Percentiles rank a stretch among this genome's conserved stretches.
Conservation (phyloP, 2,113 vertebrate genomes). For the Scalopus aquaticus region DNA sequence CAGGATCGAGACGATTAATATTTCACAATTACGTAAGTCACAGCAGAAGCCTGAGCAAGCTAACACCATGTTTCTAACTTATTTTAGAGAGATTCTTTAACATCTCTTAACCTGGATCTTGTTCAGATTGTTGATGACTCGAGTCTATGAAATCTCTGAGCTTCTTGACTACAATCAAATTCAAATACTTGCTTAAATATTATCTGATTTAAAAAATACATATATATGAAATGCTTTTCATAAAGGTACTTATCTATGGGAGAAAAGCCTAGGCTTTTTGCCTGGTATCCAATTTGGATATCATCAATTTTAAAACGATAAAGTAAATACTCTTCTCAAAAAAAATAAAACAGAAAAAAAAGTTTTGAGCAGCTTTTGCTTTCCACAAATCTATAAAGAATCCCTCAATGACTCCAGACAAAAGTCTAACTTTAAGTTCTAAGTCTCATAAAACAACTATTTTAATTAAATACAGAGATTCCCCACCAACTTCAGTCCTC, state of each 20-base stretch:
- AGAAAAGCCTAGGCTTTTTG: background rate
- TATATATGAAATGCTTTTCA: slow-evolving; percentile 17
- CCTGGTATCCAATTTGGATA: background rate
- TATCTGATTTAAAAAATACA: background rate
- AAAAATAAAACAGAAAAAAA: slow-evolving; percentile 20
- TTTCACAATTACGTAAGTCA: background rate
- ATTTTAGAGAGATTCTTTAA: background rate
- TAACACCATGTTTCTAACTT: background rate
- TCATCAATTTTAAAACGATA: slow-evolving; percentile 35
- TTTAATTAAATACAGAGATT: slow-evolving; percentile 73
- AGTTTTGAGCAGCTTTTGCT: background rate
- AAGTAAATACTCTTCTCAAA: background rate
- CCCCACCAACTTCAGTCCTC: slow-evolving; percentile 38
- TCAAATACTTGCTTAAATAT: slow-evolving; percentile 8
- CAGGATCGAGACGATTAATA: background rate
- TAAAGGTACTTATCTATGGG: background rate
- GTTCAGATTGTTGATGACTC: slow-evolving; percentile 9
- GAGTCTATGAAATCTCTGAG: slow-evolving; percentile 14
- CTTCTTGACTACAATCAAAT: background rate
- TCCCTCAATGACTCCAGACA: background rate
- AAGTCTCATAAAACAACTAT: slow-evolving; percentile 66
- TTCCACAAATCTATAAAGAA: slow-evolving; percentile 29
- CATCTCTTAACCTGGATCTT: background rate
- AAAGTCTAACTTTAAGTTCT: slow-evolving; percentile 52
- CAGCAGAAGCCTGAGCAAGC: slow-evolving; percentile 17